These are phyloP conservation scores for Tetrao urogallus DNA, from an alignment of 2,113 vertebrate species.

Conservation along the genomic window DNA sequence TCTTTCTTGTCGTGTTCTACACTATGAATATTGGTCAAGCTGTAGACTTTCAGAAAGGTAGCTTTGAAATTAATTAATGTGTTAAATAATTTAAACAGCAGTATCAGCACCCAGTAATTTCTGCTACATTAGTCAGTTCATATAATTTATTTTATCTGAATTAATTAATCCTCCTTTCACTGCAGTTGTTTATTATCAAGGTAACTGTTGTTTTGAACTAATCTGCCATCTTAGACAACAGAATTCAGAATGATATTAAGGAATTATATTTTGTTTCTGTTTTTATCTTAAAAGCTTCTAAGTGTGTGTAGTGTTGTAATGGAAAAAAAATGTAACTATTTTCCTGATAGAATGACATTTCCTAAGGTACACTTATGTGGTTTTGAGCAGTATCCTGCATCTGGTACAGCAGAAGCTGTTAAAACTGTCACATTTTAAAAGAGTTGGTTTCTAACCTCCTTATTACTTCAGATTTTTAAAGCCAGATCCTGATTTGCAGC, in stretches of 20 bases:
- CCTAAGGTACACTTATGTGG: neutral
- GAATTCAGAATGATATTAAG: neutral
- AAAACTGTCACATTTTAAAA: neutral
- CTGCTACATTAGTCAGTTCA: conserved; percentile 60
- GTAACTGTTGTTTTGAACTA: conserved; percentile 41
- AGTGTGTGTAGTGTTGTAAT: neutral
- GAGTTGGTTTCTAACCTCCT: neutral
- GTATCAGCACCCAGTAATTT: conserved; percentile 62
- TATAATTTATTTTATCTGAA: conserved; percentile 64
- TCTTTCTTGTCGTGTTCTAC: neutral
- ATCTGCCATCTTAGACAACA: conserved; percentile 22
- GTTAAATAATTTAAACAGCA: conserved; percentile 68
- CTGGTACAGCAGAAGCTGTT: neutral
- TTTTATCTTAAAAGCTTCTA: conserved; percentile 34
- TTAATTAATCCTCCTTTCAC: conserved; percentile 62
- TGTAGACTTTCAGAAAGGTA: conserved; percentile 20
- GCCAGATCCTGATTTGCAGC: neutral
- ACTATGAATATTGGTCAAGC: conserved; percentile 19
- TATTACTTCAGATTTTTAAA: neutral
- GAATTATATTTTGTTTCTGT: neutral
- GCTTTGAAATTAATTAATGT: conserved; percentile 66
- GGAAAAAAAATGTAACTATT: neutral
- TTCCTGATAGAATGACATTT: neutral
- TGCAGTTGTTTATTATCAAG: conserved; percentile 58
- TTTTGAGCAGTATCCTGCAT: neutral